Base-by-base conservation (phyloP, 2,113 vertebrate species). In the Syngnathus floridae region DNA sequence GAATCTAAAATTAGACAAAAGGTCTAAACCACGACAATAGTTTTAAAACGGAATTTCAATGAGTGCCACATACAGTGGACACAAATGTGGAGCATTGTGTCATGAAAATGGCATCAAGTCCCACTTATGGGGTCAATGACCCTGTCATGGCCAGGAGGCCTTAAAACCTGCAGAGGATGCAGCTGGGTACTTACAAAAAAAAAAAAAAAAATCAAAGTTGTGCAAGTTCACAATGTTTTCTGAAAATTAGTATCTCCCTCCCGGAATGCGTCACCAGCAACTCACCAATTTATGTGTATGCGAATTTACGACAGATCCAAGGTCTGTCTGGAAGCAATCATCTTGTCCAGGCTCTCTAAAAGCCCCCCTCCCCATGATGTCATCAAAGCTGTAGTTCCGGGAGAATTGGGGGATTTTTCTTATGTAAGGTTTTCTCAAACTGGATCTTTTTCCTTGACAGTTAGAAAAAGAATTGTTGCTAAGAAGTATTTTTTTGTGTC, bases 271-370 rank as follows among this genome's bases (percentile, higher is more conserved):
- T 61, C 40, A 6, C 1, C n/a, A 22, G 59, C n/a, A 60, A 16
- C 12, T 26, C 40, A 45, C 40, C 22, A 41, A 26, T n/a, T 38
- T 3, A 45, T 22, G 55, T 72, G 65, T 69, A 60, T 72, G 83
- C 70, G 69, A 51, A 56, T 81, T 82, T 72, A 79, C 66, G 81
- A 85, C 77, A 85, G 80, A 86, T 84, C 80, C 86, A 63, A 17
- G 67, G 79, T 56, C 74, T 36, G 84, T 90, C 90, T 91, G 90
- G 88, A 91, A 91, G 84, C 71, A 91, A 90, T 91, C 89, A 89
- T 80, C 79, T 76, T 4, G 55, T 82, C 81, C 62, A 56, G 84
- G 77, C 87, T 55, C 46, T 83, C 79, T 84, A 63, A 76, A 70
- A 31, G 37, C 83, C 86, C 86, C 86, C 82, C 84, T 86, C 83